Evolutionary conservation across 2,888 invertebrate genomes (phyloP).

Genomic region (Drosophila picticornis): DNA sequence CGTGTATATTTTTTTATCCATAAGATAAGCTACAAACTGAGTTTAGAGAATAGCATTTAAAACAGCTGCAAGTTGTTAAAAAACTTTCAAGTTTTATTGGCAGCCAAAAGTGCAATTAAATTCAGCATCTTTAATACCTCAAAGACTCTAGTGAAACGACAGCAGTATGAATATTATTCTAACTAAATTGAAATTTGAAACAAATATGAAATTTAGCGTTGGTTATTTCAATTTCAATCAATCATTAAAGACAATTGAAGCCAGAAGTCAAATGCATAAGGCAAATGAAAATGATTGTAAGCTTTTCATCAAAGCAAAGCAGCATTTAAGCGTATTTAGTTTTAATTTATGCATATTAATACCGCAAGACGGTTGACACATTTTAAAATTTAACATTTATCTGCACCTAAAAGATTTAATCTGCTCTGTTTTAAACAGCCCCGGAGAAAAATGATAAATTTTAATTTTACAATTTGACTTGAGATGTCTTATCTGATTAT

Average conservation of each 20-base stretch:
- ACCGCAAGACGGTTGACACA: background rate
- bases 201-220: background rate
- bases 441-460: background rate
- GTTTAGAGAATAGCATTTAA: background rate
- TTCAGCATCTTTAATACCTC: background rate
- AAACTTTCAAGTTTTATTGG: background rate
- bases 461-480: too few species aligned
- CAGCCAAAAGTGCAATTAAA: background rate
- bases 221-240: background rate
- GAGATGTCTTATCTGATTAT: background rate
- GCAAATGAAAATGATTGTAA: background rate
- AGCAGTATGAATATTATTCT: background rate
- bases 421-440: background rate
- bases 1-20: slow-evolving; percentile 5
- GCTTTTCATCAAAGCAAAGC: background rate
- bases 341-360: background rate
- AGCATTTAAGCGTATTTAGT: background rate
- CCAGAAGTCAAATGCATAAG: background rate
- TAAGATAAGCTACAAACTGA: background rate
- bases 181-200: background rate
- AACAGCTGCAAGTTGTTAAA: background rate
- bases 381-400: background rate
- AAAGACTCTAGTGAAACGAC: background rate
- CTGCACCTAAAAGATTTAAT: background rate
- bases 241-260: background rate